A percentile compares a stretch with the other conserved stretches of the same genome.
These are phyloP conservation scores for Scolopax mira DNA, from an alignment of 2,113 vertebrate genomes.

Conservation along the genomic window DNA sequence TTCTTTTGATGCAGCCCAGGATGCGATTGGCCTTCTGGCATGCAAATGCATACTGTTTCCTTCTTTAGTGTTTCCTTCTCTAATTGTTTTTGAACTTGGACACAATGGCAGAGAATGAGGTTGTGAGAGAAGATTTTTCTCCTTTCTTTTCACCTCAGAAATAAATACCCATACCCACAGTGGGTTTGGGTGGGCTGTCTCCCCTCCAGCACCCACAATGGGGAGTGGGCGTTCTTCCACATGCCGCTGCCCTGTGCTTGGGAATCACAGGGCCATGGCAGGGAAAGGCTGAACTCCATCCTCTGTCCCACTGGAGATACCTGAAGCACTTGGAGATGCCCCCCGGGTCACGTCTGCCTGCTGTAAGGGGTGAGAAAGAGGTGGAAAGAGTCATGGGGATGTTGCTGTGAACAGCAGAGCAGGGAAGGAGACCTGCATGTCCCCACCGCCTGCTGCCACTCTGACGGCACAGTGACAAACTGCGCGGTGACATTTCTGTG, in stretches of 20 bases:
- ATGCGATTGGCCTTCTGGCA: too few species aligned
- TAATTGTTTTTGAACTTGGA: neutral
- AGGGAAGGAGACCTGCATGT: neutral
- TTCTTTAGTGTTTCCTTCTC: neutral
- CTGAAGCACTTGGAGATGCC: neutral
- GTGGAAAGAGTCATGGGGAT: neutral
- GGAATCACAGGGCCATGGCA: accelerated
- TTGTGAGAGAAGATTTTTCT: neutral
- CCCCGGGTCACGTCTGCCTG: neutral
- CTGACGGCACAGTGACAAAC: neutral
- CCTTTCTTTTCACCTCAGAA: neutral
- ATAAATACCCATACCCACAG: neutral
- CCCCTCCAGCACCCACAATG: neutral
- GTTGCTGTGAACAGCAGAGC: neutral
- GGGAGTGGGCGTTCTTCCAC: neutral
- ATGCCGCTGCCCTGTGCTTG: accelerated
- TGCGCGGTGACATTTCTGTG: accelerated
- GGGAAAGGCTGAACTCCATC: neutral
- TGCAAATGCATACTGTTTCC: too few species aligned
- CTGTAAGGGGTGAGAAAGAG: neutral
- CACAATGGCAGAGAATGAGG: neutral
- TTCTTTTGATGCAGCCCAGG: too few species aligned
- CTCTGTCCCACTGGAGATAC: neutral
- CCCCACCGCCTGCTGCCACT: neutral
- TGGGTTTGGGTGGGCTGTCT: neutral